Evolutionary conservation across 2,888 invertebrate species (phyloP), one percentile per base, ranked within the genome.

Genomic region (Tachina fera): DNA sequence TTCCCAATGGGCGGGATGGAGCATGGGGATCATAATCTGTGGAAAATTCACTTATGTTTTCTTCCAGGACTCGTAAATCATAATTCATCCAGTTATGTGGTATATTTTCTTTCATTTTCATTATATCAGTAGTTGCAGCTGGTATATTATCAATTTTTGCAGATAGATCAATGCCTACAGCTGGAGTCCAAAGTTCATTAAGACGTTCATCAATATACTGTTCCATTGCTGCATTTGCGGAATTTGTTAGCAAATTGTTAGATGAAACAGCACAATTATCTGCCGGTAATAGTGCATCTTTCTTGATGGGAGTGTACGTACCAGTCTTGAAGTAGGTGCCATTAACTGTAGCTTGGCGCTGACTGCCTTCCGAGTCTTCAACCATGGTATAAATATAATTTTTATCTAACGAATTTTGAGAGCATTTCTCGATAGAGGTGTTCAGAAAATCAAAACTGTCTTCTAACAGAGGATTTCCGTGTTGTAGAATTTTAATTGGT

Each of bases 281-380:
- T 9, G 77, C 82, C 1, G 86, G 78, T 13, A 83, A 6, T 10
- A 86, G 63, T 0, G 49, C 41, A 45, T 91, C 90, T 75, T 90
- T 91, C 75, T 90, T 89, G 9, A 92, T 89, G 0, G 93, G 92
- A 83, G 91, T 91, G 86, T 93, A 93, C 16, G 92, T 91, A 56
- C 93, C 93, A 1, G 93, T 92, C 56, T 92, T 92, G 10, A 93
- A 88, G 68, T 93, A 93, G 0, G 92, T 91, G 0, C 93, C 93
- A 88, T 91, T 92, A 0, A 89, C 90, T 0, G 89, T 89, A 4
- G 89, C 89, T 67, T 89, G 86, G 3, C 92, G 90, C 61, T 92
- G 93, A 22, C 90, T 91, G 45, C 90, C 90, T 71, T 93, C 92
- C 0, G 92, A 93, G 39, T 93, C 90, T 71, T 92, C 90, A 51